These are phyloP conservation scores for Orthosia cruda DNA, from an alignment of 2,888 invertebrate species.

Conservation along the genomic window DNA sequence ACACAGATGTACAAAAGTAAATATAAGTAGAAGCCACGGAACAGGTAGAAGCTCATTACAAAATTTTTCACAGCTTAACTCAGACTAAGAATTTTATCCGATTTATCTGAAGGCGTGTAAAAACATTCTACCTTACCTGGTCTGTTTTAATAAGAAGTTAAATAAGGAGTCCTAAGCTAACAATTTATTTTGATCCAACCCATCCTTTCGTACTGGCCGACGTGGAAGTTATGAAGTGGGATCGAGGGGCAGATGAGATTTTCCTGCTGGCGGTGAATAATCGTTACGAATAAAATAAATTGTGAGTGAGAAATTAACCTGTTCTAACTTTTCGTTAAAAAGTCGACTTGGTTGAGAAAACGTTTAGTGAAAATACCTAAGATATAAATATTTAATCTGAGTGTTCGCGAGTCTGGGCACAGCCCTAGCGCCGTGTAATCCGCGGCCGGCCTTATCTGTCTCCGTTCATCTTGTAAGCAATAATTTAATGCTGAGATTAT, in stretches of 20 bases:
- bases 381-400: slow-evolving; percentile 24
- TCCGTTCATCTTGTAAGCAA: slow-evolving; percentile 88
- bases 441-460: slow-evolving; percentile 82
- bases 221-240: slow-evolving; percentile 65
- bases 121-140: slow-evolving; percentile 62
- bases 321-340: slow-evolving; percentile 20
- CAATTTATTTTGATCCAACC: slow-evolving; percentile 70
- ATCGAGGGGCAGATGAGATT: slow-evolving; percentile 65
- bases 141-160: slow-evolving; percentile 71
- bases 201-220: slow-evolving; percentile 58
- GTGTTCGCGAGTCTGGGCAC: slow-evolving; percentile 29
- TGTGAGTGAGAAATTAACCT: slow-evolving; percentile 39
- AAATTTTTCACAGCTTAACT: slow-evolving; percentile 60
- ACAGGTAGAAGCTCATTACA: slow-evolving; percentile 49
- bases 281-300: slow-evolving; percentile 49
- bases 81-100: slow-evolving; percentile 60
- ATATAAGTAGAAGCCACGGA: slow-evolving; percentile 32
- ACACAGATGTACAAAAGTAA: not conserved
- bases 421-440: slow-evolving; percentile 74
- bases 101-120: slow-evolving; percentile 64
- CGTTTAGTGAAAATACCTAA: slow-evolving; percentile 19
- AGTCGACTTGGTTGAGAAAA: slow-evolving; percentile 19
- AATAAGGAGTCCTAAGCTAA: slow-evolving; percentile 73
- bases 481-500: slow-evolving; percentile 89
- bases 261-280: slow-evolving; percentile 55